phyloP scores from a whole-genome alignment of 2,888 invertebrate species.

The Habrosyne pyritoides region DNA sequence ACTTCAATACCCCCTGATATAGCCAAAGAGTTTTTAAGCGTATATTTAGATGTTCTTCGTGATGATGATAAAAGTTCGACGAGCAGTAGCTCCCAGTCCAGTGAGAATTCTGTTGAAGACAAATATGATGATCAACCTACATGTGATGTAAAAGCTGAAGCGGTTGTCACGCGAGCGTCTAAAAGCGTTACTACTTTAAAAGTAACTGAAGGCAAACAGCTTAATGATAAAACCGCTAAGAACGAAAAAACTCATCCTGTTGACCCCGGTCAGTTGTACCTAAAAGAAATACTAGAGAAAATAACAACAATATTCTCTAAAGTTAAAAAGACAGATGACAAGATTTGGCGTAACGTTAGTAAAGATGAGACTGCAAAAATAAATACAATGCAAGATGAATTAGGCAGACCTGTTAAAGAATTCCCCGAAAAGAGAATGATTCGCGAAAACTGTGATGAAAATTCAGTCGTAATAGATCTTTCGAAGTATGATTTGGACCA shows the following conservation, averaged over 20 bases:
- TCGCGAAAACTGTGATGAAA: constrained; percentile 42
- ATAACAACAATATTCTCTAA: constrained; percentile 59
- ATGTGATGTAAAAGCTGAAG: constrained; percentile 59
- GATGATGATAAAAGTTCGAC: constrained; percentile 40
- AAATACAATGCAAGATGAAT: constrained; percentile 34
- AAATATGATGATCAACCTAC: constrained; percentile 19
- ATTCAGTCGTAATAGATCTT: constrained; percentile 58
- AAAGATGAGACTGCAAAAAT: constrained; percentile 21
- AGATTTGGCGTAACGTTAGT: constrained; percentile 20
- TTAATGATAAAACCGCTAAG: constrained; percentile 14
- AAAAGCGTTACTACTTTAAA: constrained; percentile 49
- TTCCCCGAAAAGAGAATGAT: constrained; percentile 36
- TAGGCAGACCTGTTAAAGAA: constrained; percentile 34
- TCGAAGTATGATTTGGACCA: constrained; percentile 61
- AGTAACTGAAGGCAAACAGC: constrained; percentile 16
- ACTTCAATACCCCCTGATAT: constrained; percentile 53
- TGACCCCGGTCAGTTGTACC: constrained; percentile 54
- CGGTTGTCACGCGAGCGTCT: constrained; percentile 53
- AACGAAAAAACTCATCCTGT: constrained; percentile 21
- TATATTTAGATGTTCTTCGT: constrained; percentile 60
- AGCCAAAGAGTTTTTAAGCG: constrained; percentile 62
- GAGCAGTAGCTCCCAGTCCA: constrained; percentile 42
- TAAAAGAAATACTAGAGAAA: constrained; percentile 63
- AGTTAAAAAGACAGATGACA: constrained; percentile 30
- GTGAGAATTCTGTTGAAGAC: constrained; percentile 31